Conservation (phyloP, 2,113 vertebrate species). For the Barbus barbus region DNA sequence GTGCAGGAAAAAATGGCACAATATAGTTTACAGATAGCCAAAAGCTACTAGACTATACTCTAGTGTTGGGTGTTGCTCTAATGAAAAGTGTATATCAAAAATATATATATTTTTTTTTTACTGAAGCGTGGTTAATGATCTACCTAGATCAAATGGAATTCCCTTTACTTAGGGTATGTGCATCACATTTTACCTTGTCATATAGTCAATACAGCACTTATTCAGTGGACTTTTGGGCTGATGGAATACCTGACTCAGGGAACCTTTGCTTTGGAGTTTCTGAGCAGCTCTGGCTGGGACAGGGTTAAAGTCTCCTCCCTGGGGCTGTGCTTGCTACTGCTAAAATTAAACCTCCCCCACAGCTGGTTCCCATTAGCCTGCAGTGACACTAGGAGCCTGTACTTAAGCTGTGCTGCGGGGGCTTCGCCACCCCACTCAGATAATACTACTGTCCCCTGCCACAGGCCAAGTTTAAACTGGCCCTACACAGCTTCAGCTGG, state of each 20-base stretch:
- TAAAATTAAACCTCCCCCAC: constrained; percentile 76
- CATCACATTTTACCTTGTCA: not conserved
- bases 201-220: not conserved
- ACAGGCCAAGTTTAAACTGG: constrained; percentile 59
- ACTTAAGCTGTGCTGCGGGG: constrained; percentile 50
- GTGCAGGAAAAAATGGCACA: not conserved
- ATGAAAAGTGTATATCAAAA: not conserved
- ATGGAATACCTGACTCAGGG: not conserved
- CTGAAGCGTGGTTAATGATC: not conserved
- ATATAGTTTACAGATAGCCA: not conserved
- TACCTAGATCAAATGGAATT: not conserved
- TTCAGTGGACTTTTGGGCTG: not conserved
- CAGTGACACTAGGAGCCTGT: constrained; percentile 67
- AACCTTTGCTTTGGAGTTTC: not conserved
- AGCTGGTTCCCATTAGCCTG: constrained; percentile 78
- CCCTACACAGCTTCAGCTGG: constrained; percentile 47
- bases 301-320: constrained; percentile 63
- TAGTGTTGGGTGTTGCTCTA: not conserved
- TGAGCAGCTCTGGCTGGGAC: constrained; percentile 37
- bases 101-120: not conserved
- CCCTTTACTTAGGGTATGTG: not conserved
- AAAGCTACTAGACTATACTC: not conserved
- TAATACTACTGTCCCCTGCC: constrained; percentile 60
- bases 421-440: constrained; percentile 47
- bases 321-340: constrained; percentile 64